Evolutionary conservation across 2,888 invertebrate genomes (phyloP), one percentile per base, ranked within the genome.

Genomic region (Drosophila mimetica): DNA sequence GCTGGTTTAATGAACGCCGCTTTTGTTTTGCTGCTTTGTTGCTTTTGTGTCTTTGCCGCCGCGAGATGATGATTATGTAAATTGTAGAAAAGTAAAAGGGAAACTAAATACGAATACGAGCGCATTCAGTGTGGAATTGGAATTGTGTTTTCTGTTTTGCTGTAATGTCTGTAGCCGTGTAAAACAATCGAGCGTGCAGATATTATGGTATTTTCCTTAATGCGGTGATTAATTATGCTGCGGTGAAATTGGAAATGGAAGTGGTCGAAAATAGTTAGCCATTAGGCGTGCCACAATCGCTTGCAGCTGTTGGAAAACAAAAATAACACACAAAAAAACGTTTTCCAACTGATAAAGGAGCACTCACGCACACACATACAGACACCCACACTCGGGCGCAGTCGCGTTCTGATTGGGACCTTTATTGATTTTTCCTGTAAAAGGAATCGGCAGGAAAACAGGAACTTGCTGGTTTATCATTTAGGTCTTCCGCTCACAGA

Each of bases 391-490:
- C 52, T 47, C 53, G 64, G 64, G 55, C 55, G 55, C 53, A 55
- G 55, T 5, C 55, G 55, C 73, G 13, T 77, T 71, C 72, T 76
- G 79, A 74, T 82, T 78, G 76, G 46, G 74, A 75, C 66, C 48
- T 79, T 88, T 85, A 85, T 85, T 86, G 85, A 85, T 85, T 85
- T 85, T 88, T 88, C 88, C 86, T 84, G 76, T 71, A 72, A 57
- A 82, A 81, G 85, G 82, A 84, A 80, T 46, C 60, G 36, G 64
- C 66, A 65, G 46, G 48, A 63, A 58, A 58, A 39, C 57, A 63
- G 42, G 64, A 58, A 51, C 22, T 57, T 36, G 47, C 8, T 48
- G 50, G 53, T 50, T n/a, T 57, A 36, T 66, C 51, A 76, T 65
- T 55, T 48, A 52, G 51, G 34, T 55, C 11, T 46, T 28, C 22